Evolutionary conservation across 2,113 vertebrate genomes (phyloP), one percentile per base, ranked within the genome.

Genomic region (Coturnix japonica): DNA sequence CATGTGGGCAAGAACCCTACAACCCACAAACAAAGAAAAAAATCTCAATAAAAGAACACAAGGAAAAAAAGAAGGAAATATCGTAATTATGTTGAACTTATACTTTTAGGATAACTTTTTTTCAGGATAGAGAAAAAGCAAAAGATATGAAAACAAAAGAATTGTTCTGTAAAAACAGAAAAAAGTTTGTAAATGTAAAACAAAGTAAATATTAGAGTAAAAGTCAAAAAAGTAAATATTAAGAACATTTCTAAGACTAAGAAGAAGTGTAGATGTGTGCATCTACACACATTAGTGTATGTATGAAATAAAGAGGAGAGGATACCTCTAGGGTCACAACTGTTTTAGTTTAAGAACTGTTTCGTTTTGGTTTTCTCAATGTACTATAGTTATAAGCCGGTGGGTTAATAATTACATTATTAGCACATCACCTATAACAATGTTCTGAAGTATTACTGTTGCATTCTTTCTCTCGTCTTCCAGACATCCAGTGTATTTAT

Each of bases 111-210:
- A 37, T 43, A 78, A 31, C 4, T 56, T 20, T 54, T 54, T 69
- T 89, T 51, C 7, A 28, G 0, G 1, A 31, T 2, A 13, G 1
- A 11, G 22, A 8, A 13, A 76, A 43, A 56, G 37, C 43, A 2
- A 20, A 4, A 66, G 59, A 53, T 14, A 19, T 14, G 53, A 7
- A 57, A 30, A 53, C 51, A 28, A 51, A 12, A 31, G 1, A 22
- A 10, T n/a, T 56, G 22, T 88, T 21, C 37, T 60, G 2, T 57
- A 71, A 65, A 81, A 4, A 60, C 3, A 14, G 6, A 69, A 73
- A 87, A 77, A 89, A 54, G 18, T 6, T 6, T 1, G 17, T 11
- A 47, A 47, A 47, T 47, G 21, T 47, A 47, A 23, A 47, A 46
- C 37, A 12, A 47, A 47, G 46, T 23, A 47, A 47, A 47, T 47